These are phyloP conservation scores for Odontamblyopus lacepedii DNA, from an alignment of 2,797 vertebrate genomes.

Conservation along the genomic window DNA sequence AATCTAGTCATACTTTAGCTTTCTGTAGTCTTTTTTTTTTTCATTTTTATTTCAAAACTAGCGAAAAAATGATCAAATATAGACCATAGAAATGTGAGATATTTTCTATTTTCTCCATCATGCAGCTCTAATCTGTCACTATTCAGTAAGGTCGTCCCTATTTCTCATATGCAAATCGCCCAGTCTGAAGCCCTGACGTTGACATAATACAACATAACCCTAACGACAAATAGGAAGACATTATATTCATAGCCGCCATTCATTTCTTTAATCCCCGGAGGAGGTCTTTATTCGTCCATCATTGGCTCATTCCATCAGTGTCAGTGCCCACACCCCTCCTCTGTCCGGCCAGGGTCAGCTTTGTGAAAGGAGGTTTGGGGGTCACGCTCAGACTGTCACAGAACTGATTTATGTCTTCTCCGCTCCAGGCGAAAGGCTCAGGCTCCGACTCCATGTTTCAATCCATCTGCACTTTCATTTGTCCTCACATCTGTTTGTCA, in stretches of 20 bases:
- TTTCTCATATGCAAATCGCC: constrained; percentile 20
- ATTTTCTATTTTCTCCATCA: background rate
- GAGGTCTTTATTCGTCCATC: constrained; percentile 1
- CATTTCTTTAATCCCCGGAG: constrained; percentile 17
- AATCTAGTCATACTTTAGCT: no score
- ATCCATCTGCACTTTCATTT: constrained; percentile 16
- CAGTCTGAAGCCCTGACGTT: constrained; percentile 22
- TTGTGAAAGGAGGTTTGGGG: constrained; percentile 2
- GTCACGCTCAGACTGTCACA: constrained; percentile 57
- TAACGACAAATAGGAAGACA: constrained; percentile 11
- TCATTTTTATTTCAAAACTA: no score
- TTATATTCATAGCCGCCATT: constrained; percentile 20
- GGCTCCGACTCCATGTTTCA: constrained; percentile 27
- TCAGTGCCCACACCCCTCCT: background rate
- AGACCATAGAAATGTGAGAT: background rate
- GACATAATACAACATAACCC: constrained; percentile 14
- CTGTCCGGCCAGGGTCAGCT: background rate
- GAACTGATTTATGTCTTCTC: constrained; percentile 50
- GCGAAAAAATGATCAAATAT: no score
- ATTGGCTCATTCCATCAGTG: constrained; percentile 25
- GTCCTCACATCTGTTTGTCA: constrained; percentile 10
- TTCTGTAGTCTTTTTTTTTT: no score
- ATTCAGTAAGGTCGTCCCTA: background rate
- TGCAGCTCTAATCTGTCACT: background rate
- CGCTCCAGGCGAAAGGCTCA: constrained; percentile 30